phyloP scores from a whole-genome alignment of 2,797 vertebrate genomes.

The Mionectes olivaceus region DNA sequence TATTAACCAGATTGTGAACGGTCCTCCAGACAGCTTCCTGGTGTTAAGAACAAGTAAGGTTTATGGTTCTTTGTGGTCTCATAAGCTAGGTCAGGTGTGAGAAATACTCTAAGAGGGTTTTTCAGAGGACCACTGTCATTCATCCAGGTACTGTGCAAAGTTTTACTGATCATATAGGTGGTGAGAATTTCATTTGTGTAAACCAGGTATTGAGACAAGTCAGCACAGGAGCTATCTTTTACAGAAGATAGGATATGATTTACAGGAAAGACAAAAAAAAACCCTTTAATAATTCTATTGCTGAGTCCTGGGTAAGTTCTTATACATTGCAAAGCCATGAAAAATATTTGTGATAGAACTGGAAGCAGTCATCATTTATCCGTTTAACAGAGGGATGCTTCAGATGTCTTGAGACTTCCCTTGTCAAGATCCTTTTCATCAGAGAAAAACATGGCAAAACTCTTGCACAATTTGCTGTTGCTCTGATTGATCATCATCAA shows the following conservation, averaged over 20 bases:
- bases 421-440: background rate
- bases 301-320: background rate
- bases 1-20: background rate
- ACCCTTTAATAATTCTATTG: accelerated
- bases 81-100: background rate
- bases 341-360: background rate
- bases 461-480: background rate
- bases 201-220: background rate
- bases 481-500: background rate
- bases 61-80: background rate
- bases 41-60: background rate
- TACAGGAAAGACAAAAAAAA: background rate
- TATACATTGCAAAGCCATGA: background rate
- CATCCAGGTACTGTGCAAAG: background rate
- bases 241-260: background rate
- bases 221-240: background rate
- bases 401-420: background rate
- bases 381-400: background rate
- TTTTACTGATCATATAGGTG: background rate
- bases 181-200: background rate
- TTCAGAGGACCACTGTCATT: background rate
- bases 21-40: background rate
- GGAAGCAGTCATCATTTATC: background rate
- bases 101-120: background rate
- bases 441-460: background rate